Evolutionary conservation across 2,888 invertebrate species (phyloP).

Genomic region (Hanleya hanleyi): DNA sequence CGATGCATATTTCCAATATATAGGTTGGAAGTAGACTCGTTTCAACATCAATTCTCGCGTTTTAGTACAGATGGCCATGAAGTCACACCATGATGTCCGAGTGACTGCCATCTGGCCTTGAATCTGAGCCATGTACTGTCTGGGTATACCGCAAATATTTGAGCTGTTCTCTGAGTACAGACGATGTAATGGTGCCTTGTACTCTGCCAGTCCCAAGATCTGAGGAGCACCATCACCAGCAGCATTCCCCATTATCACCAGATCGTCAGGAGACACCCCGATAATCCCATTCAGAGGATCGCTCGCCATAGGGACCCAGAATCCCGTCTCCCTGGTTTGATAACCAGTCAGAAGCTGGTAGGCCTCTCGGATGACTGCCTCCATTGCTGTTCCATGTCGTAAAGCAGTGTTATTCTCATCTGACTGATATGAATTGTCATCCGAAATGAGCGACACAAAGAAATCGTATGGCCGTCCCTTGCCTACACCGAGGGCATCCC

Average conservation of each 20-base stretch:
- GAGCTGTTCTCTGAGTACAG: slow-evolving; percentile 37
- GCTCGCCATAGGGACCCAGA: slow-evolving; percentile 47
- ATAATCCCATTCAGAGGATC: slow-evolving; percentile 41
- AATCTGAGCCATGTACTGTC: slow-evolving; percentile 62
- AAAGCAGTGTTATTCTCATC: slow-evolving; percentile 14
- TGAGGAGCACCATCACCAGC: background rate
- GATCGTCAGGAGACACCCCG: slow-evolving; percentile 58
- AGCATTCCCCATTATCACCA: slow-evolving; percentile 37
- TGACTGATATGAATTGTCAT: slow-evolving; percentile 24
- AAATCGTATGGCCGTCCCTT: slow-evolving; percentile 56
- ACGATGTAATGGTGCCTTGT: slow-evolving; percentile 54
- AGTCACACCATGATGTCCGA: slow-evolving; percentile 57
- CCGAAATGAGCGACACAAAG: slow-evolving; percentile 37
- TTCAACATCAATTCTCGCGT: slow-evolving; percentile 53
- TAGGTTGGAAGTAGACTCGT: slow-evolving; percentile 46
- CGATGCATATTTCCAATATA: slow-evolving; percentile 50
- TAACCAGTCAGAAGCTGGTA: slow-evolving; percentile 56
- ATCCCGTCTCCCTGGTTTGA: slow-evolving; percentile 46
- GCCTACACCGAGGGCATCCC: slow-evolving; percentile 59
- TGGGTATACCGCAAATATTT: slow-evolving; percentile 42
- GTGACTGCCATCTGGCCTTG: slow-evolving; percentile 61
- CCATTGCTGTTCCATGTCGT: slow-evolving; percentile 48
- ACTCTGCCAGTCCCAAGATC: slow-evolving; percentile 53
- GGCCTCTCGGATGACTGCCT: slow-evolving; percentile 50
- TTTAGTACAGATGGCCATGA: slow-evolving; percentile 57